Evolutionary conservation across 2,888 invertebrate genomes (phyloP).

Genomic region (Strigamia transsilvanica): DNA sequence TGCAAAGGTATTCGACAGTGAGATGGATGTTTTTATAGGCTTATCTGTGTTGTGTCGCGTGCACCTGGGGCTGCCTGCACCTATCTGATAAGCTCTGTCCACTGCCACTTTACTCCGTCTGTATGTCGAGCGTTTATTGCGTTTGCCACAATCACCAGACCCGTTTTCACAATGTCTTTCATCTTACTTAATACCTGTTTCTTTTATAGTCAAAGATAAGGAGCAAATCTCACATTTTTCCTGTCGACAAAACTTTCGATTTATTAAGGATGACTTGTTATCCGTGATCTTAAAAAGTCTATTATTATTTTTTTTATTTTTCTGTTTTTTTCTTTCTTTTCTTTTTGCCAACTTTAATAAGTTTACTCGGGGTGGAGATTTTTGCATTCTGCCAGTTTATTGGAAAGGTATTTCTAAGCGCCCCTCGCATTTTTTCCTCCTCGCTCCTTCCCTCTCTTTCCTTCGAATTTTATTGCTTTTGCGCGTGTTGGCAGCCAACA

Average conservation of each 20-base stretch:
- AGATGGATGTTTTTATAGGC: neutral
- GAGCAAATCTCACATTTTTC: constrained; percentile 32
- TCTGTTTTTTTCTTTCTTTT: neutral
- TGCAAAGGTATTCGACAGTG: neutral
- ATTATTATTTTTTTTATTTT: neutral
- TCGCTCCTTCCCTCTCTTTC: neutral
- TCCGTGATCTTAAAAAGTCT: neutral
- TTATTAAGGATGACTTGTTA: neutral
- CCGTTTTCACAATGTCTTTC: constrained; percentile 37
- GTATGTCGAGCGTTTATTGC: constrained; percentile 35
- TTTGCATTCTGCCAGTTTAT: constrained; percentile 43
- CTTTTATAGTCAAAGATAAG: constrained; percentile 19
- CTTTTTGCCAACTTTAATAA: neutral
- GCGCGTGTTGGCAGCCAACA: constrained; percentile 39
- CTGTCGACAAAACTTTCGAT: constrained; percentile 17
- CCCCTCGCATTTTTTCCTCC: neutral
- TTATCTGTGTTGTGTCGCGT: constrained; percentile 10
- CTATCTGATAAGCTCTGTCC: constrained; percentile 42
- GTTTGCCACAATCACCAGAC: constrained; percentile 42
- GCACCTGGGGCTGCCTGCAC: constrained; percentile 42
- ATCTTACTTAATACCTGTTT: constrained; percentile 41
- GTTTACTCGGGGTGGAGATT: neutral
- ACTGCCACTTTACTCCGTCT: constrained; percentile 25
- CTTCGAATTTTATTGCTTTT: constrained; percentile 41
- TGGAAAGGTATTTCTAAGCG: constrained; percentile 23